Percentiles rank a stretch among this genome's conserved stretches.
phyloP scores from a whole-genome alignment of 2,888 invertebrate species.

The Cepaea hortensis region DNA sequence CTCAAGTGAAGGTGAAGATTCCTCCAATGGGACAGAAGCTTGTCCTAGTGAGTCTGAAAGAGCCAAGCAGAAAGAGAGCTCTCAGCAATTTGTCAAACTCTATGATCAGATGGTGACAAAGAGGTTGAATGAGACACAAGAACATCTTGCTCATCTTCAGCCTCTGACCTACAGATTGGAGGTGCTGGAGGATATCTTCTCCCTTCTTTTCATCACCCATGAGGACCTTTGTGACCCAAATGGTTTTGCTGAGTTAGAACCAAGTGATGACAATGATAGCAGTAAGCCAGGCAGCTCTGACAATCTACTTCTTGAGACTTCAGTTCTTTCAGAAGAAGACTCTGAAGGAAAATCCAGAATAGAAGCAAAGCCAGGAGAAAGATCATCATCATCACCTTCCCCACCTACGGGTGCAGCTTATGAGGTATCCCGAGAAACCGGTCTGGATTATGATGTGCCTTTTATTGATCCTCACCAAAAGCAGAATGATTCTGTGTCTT shows the following conservation, averaged over 20 bases:
- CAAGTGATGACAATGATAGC: slow-evolving; percentile 59
- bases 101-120: slow-evolving; percentile 64
- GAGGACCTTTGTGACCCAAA: slow-evolving; percentile 80
- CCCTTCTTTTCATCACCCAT: slow-evolving; percentile 83
- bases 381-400: neutral
- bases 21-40: slow-evolving; percentile 32
- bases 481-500: neutral
- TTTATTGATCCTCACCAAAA: slow-evolving; percentile 30
- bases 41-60: slow-evolving; percentile 35
- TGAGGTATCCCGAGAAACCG: neutral
- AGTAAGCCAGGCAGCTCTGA: slow-evolving; percentile 52
- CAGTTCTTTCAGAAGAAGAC: slow-evolving; percentile 55
- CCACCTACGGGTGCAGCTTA: neutral
- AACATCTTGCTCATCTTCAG: slow-evolving; percentile 64
- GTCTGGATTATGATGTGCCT: slow-evolving; percentile 38
- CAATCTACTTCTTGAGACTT: slow-evolving; percentile 31
- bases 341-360: slow-evolving; percentile 25
- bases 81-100: slow-evolving; percentile 55
- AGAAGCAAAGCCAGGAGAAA: neutral
- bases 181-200: slow-evolving; percentile 85
- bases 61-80: slow-evolving; percentile 13
- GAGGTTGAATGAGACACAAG: slow-evolving; percentile 58
- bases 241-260: slow-evolving; percentile 75
- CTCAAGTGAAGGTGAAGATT: slow-evolving; percentile 57
- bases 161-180: slow-evolving; percentile 77